Conservation (phyloP, 2,797 vertebrate genomes). For the Echeneis naucrates region DNA sequence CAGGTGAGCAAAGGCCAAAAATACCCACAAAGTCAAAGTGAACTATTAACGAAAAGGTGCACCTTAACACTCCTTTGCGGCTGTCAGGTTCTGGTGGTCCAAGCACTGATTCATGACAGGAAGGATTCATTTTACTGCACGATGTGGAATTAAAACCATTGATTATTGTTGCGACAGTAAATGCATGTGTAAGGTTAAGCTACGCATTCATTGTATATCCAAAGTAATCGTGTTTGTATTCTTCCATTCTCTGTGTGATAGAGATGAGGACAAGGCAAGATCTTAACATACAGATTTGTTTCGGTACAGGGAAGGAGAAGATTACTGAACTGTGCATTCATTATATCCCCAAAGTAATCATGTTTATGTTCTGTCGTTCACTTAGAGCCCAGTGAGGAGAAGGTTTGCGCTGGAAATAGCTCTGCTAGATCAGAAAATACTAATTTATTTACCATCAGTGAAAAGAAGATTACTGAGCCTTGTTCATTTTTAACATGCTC, state of each 20-base stretch:
- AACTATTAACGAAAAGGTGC: not conserved
- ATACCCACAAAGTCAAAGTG: not conserved
- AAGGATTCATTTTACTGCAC: conserved; percentile 33
- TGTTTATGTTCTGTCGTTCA: conserved; percentile 38
- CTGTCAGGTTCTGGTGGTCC: conserved; percentile 27
- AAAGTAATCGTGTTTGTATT: conserved; percentile 36
- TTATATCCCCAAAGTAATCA: conserved; percentile 34
- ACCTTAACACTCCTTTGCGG: conserved; percentile 8
- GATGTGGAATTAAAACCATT: conserved; percentile 20
- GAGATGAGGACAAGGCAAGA: conserved; percentile 24
- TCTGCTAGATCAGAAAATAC: conserved; percentile 32
- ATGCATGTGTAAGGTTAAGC: conserved; percentile 25
- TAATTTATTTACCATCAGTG: not conserved
- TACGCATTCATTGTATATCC: conserved; percentile 19
- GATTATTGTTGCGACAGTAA: conserved; percentile 12
- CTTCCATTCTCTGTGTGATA: conserved; percentile 17
- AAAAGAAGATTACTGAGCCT: conserved; percentile 6
- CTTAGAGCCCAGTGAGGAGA: conserved; percentile 1
- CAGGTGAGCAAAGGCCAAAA: not conserved
- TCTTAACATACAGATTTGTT: conserved; percentile 32
- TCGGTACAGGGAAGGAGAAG: conserved; percentile 19
- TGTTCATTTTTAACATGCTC: not conserved
- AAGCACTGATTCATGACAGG: conserved; percentile 11
- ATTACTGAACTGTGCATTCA: conserved; percentile 36
- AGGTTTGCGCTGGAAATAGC: conserved; percentile 1